Evolutionary conservation across 2,888 invertebrate species (phyloP), one percentile per base, ranked within the genome.

Genomic region (Silvanus unidentatus): DNA sequence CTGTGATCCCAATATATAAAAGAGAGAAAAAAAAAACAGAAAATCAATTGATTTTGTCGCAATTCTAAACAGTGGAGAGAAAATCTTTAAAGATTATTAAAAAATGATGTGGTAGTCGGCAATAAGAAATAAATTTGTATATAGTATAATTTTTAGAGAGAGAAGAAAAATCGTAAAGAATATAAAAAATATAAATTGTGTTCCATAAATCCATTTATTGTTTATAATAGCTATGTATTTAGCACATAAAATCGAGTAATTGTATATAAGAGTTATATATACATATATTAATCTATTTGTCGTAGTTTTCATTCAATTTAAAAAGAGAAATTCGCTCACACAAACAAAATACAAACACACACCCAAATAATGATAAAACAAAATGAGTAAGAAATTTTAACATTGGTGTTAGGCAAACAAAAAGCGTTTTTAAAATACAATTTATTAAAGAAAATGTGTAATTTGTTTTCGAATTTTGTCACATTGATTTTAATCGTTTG

Each of bases 71-170:
- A n/a, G n/a, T n/a, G n/a, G n/a, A n/a, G n/a, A n/a, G n/a, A n/a
- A n/a, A n/a, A n/a, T n/a, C n/a, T n/a, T n/a, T n/a, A n/a, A n/a
- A n/a, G n/a, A n/a, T n/a, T 28, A 28, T 28, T 10, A 8, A 28
- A 10, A 32, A 37, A 13, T 37, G 47, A 37, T 43, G 40, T 49
- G 46, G 46, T 48, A 63, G 63, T 58, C 60, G 67, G 68, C 67
- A 69, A 69, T 69, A 69, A 68, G 22, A 32, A 37, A n/a, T n/a
- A n/a, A n/a, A 12, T 6, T 53, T 67, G 65, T 66, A 64, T 52
- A 66, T n/a, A n/a, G n/a, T n/a, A n/a, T 68, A 62, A 54, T 59
- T 63, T 22, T 22, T 22, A 32, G n/a, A 32, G 13, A 32, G n/a
- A 32, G n/a, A 32, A 16, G 13, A 11, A 37, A 12, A 37, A 9